phyloP scores from a whole-genome alignment of 2,113 vertebrate species.

The Athene cunicularia region DNA sequence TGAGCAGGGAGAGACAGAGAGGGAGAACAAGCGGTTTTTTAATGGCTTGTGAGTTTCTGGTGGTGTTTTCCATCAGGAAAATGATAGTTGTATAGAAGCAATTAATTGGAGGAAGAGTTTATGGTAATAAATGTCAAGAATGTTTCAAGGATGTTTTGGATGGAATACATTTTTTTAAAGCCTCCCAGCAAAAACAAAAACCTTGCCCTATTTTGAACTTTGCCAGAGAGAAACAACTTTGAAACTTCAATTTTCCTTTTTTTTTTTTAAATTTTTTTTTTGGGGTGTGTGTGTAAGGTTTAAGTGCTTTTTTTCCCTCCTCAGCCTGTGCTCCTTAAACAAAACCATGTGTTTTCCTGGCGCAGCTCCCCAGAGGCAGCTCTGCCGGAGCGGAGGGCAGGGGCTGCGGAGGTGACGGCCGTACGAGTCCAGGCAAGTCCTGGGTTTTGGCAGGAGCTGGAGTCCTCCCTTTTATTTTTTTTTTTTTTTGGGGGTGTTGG shows the following conservation, averaged over 20 bases:
- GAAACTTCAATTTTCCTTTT: neutral
- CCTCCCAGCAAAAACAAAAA: conserved; percentile 16
- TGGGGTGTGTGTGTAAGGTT: neutral
- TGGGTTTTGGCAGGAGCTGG: neutral
- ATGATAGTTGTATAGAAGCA: neutral
- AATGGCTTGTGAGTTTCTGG: neutral
- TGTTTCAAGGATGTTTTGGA: conserved; percentile 16
- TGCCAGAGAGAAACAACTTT: conserved; percentile 1
- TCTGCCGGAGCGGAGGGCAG: neutral
- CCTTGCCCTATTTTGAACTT: conserved; percentile 20
- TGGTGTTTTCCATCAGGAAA: conserved; percentile 9
- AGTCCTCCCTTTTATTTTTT: neutral
- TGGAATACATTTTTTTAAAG: neutral
- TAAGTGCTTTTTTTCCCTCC: neutral
- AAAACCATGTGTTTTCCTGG: conserved; percentile 64
- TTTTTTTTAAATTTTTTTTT: neutral
- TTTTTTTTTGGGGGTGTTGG: neutral
- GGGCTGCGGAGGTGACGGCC: neutral
- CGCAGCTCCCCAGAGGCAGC: neutral
- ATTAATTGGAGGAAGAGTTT: conserved; percentile 51
- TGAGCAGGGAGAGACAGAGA: neutral
- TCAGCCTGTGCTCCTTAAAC: conserved; percentile 23
- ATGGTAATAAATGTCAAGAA: conserved; percentile 38
- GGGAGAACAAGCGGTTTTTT: fast-evolving
- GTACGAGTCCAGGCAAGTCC: conserved; percentile 22